Evolutionary conservation across 92 coral and sea anemone species (phyloP).

Genomic region (Siderastrea radians): DNA sequence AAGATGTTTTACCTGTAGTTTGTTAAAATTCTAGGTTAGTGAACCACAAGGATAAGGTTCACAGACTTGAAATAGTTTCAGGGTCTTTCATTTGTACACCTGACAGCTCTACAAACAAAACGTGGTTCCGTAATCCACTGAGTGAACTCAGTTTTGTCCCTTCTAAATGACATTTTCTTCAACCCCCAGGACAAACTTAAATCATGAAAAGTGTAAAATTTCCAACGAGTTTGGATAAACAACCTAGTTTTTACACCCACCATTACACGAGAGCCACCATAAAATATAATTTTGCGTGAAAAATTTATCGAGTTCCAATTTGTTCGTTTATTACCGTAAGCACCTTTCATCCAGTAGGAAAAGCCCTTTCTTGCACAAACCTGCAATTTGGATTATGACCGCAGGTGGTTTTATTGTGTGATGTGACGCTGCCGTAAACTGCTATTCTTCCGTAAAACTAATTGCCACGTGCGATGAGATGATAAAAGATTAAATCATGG

Average conservation of each 20-base stretch:
- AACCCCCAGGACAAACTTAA: no score
- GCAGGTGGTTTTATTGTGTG: slow-evolving; percentile 71
- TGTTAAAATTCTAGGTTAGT: not conserved
- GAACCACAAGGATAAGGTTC: slow-evolving; percentile 24
- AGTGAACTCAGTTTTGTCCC: not conserved
- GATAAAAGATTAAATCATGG: slow-evolving; percentile 85
- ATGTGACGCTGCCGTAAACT: slow-evolving; percentile 54
- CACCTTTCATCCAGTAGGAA: slow-evolving; percentile 48
- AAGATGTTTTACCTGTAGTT: not conserved
- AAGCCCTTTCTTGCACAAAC: slow-evolving; percentile 38
- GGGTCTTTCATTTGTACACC: not conserved
- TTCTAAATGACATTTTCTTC: not conserved
- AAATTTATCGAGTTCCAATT: slow-evolving; percentile 33
- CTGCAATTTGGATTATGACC: slow-evolving; percentile 46
- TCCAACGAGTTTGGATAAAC: not conserved
- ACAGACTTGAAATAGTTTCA: not conserved
- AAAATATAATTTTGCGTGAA: slow-evolving; percentile 3
- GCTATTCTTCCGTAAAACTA: slow-evolving; percentile 60
- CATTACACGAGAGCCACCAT: slow-evolving; percentile 11
- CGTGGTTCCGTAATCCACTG: not conserved
- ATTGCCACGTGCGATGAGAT: slow-evolving; percentile 73
- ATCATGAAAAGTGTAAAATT: not conserved
- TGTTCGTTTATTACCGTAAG: slow-evolving; percentile 36
- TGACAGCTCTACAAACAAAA: slow-evolving; percentile 11
- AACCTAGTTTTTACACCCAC: slow-evolving; percentile 20